Base-by-base conservation (phyloP, 2,113 vertebrate genomes). In the Microcebus murinus region DNA sequence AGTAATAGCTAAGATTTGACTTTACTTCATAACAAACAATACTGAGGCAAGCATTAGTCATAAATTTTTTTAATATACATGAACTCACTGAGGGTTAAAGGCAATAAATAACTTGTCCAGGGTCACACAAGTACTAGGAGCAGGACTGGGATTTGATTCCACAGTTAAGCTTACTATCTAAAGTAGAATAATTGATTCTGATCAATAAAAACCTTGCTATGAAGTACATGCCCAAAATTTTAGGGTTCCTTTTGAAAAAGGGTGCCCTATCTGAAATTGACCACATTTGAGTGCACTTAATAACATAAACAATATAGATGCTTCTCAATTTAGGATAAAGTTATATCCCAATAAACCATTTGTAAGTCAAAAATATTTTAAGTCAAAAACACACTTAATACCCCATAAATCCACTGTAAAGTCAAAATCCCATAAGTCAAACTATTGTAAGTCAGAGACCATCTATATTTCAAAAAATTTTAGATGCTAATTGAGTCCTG, bases 191-290 rank as follows among this genome's bases (percentile, higher is more conserved):
- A 85, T n/a, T 42, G 21, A 10, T 77, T 80, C n/a, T 90, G 83
- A 2, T 82, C 20, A 88, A n/a, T 88, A 57, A 93, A 89, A 20
- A 83, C 42, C 6, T 81, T 87, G 17, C 1, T 31, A 45, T 89
- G 31, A 90, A 52, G 17, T 65, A 55, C 39, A 67, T 73, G 34
- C 39, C n/a, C 34, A 76, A 52, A 1, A 87, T 67, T 87, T 90
- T 80, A 90, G 57, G 20, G 23, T 23, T 95, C 63, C 68, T 86
- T 92, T 74, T 89, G 70, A 83, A 90, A 93, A 93, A 82, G 63
- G 42, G 6, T 73, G 7, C 27, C 10, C 12, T 76, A 65, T 84
- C 31, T 39, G 27, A 94, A 92, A 25, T 59, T n/a, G 70, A 65
- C 13, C 9, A 74, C 59, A 90, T 59, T 68, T 89, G 31, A 73